Conservation (phyloP, 2,888 invertebrate species). For the Ceriagrion tenellum region DNA sequence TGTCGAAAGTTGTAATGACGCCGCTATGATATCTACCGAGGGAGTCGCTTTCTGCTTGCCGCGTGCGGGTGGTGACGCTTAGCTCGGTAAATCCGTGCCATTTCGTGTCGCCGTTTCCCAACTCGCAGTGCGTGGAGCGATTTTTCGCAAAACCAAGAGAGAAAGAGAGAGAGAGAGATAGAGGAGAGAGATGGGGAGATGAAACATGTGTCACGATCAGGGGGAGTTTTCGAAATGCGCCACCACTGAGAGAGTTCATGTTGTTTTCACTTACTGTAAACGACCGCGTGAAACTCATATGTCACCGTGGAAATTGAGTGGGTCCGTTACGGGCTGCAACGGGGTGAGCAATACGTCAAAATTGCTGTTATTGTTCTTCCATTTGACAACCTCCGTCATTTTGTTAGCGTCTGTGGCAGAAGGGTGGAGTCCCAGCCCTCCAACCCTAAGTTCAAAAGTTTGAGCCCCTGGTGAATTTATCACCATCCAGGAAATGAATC, state of each 20-base stretch:
- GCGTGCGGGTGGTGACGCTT: not conserved
- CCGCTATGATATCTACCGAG: not conserved
- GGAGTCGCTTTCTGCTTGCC: not conserved
- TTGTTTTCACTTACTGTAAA: slow-evolving; percentile 12
- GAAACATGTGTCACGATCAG: not conserved
- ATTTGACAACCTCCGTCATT: not conserved
- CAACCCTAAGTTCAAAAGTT: no score
- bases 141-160: not conserved
- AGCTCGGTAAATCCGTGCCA: not conserved
- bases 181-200: not conserved
- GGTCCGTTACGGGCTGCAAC: not conserved
- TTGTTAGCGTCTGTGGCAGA: no score
- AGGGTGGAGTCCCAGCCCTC: no score
- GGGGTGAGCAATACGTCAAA: not conserved
- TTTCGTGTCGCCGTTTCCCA: not conserved
- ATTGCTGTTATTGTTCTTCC: not conserved
- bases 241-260: not conserved
- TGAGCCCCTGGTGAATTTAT: no score
- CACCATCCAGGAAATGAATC: no score
- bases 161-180: not conserved
- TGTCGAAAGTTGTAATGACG: not conserved
- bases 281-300: not conserved
- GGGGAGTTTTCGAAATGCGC: not conserved
- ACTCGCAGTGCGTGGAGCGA: not conserved
- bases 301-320: not conserved